Conservation (phyloP, 2,113 vertebrate genomes). For the Campylomormyrus tamandua region DNA sequence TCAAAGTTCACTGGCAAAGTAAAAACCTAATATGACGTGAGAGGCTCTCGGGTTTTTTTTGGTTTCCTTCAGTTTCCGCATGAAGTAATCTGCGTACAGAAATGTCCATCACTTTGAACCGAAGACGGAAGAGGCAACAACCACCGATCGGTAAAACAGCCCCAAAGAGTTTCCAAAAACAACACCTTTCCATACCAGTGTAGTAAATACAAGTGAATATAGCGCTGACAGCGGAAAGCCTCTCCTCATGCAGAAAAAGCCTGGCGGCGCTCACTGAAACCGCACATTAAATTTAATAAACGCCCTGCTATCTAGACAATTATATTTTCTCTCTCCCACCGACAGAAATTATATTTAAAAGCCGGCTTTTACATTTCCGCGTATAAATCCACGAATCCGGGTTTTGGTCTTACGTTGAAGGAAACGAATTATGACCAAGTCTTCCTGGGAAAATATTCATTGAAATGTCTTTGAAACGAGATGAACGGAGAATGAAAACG, state of each 20-base stretch:
- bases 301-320: neutral
- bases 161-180: neutral
- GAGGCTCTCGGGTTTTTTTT: neutral
- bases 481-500: neutral
- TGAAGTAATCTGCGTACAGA: neutral
- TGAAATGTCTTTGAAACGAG: neutral
- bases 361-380: neutral
- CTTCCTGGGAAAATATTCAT: neutral
- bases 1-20: neutral
- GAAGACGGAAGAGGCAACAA: neutral
- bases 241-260: neutral
- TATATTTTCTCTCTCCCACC: neutral
- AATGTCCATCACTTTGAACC: neutral
- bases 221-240: neutral
- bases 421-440: neutral
- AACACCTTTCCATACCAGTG: neutral
- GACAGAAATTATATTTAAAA: neutral
- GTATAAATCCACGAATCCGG: neutral
- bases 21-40: neutral
- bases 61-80: neutral
- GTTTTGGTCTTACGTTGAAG: neutral
- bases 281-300: neutral
- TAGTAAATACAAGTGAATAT: neutral
- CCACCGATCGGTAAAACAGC: neutral
- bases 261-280: neutral